These are phyloP conservation scores for Heteronetta atricapilla DNA, from an alignment of 2,113 vertebrate species.

Conservation along the genomic window DNA sequence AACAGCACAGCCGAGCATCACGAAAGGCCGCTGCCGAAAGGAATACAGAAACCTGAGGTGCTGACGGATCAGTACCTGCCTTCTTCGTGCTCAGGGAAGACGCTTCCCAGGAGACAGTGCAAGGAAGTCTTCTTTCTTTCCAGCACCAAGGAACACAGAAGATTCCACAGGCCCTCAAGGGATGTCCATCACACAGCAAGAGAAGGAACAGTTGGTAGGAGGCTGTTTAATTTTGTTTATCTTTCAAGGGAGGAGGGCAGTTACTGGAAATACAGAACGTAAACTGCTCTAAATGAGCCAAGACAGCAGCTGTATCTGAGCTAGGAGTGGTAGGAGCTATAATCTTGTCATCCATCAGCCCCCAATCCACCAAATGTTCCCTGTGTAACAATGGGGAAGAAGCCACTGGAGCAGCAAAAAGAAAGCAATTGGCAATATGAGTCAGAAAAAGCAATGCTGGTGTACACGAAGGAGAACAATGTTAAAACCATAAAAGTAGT, in stretches of 20 bases:
- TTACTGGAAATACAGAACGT: neutral
- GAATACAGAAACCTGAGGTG: neutral
- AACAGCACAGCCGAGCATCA: neutral
- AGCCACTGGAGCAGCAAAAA: slow-evolving; percentile 1
- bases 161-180: neutral
- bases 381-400: neutral
- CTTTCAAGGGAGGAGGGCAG: neutral
- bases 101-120: neutral
- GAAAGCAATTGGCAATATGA: neutral
- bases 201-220: neutral
- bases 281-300: neutral
- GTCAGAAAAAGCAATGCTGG: neutral
- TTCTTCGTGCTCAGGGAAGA: neutral
- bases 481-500: neutral
- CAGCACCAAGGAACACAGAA: neutral
- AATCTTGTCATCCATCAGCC: neutral
- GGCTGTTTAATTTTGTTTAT: neutral
- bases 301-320: neutral
- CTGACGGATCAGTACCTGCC: fast-evolving
- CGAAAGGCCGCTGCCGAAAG: neutral
- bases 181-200: neutral
- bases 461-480: neutral
- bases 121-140: neutral
- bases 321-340: neutral
- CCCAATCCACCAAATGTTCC: neutral